Conservation (phyloP, 2,888 invertebrate genomes). For the Amblyteles armatorius region DNA sequence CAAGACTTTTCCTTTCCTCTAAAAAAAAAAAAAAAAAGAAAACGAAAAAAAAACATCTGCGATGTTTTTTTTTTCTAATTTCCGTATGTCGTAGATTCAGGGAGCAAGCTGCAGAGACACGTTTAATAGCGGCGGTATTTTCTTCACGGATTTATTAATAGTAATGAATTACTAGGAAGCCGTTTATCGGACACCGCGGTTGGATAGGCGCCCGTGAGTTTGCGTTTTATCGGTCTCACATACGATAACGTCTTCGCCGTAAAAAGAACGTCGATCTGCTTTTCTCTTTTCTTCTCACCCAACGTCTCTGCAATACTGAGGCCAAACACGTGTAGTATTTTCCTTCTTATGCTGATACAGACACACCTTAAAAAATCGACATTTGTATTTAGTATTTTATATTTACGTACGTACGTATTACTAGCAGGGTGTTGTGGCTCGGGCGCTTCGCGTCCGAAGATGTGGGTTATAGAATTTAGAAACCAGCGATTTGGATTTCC, state of each 20-base stretch:
- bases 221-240: conserved; percentile 26
- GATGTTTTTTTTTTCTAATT: too few species aligned
- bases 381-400: too few species aligned
- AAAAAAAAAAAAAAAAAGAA: too few species aligned
- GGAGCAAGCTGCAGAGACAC: not conserved
- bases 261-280: not conserved
- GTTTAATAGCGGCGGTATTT: not conserved
- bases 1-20: too few species aligned
- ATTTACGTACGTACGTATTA: too few species aligned
- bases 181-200: conserved; percentile 24
- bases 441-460: too few species aligned
- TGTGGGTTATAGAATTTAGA: too few species aligned
- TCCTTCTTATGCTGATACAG: not conserved
- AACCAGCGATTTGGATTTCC: too few species aligned
- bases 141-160: conserved; percentile 31
- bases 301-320: not conserved
- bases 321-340: not conserved
- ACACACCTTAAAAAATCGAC: too few species aligned
- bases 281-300: not conserved
- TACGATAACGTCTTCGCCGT: conserved; percentile 34
- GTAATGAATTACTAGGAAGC: conserved; percentile 34
- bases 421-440: too few species aligned
- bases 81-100: not conserved
- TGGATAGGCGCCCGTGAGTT: conserved; percentile 1
- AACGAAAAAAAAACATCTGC: too few species aligned